A percentile compares a stretch with the other conserved stretches of the same genome.
Evolutionary conservation across 2,113 vertebrate species (phyloP).

Genomic region (Bubo scandiacus): DNA sequence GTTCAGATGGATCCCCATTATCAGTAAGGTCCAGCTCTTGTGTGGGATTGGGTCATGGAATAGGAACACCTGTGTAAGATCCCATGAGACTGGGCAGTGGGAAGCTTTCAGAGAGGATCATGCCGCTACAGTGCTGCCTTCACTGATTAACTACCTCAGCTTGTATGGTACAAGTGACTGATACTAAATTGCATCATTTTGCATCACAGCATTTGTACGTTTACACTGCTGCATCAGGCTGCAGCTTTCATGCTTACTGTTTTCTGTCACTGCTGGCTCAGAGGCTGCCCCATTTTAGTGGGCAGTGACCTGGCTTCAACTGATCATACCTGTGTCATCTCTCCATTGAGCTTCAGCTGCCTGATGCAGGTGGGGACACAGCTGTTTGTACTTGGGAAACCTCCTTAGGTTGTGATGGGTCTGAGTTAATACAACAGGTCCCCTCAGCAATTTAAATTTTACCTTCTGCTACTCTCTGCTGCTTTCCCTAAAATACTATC

Average conservation of each 20-base stretch:
- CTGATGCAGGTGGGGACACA: neutral
- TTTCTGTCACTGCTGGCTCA: neutral
- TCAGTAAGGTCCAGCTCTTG: neutral
- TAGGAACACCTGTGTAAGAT: neutral
- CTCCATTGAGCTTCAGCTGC: neutral
- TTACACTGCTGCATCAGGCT: neutral
- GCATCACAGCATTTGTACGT: neutral
- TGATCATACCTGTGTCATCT: fast-evolving
- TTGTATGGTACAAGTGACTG: neutral
- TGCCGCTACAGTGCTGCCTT: neutral
- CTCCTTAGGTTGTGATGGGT: neutral
- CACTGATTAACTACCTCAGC: neutral
- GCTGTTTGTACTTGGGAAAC: neutral
- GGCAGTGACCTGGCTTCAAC: neutral
- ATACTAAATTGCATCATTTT: neutral
- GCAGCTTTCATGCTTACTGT: neutral
- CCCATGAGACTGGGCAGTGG: neutral
- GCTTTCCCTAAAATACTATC: neutral
- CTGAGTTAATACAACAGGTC: neutral
- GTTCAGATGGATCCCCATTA: neutral
- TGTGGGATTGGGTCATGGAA: neutral
- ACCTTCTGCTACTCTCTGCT: neutral
- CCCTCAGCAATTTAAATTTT: neutral
- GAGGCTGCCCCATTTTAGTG: neutral
- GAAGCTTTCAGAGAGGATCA: neutral